These are phyloP conservation scores for Cyprinella venusta DNA, from an alignment of 2,797 vertebrate genomes.

Conservation along the genomic window DNA sequence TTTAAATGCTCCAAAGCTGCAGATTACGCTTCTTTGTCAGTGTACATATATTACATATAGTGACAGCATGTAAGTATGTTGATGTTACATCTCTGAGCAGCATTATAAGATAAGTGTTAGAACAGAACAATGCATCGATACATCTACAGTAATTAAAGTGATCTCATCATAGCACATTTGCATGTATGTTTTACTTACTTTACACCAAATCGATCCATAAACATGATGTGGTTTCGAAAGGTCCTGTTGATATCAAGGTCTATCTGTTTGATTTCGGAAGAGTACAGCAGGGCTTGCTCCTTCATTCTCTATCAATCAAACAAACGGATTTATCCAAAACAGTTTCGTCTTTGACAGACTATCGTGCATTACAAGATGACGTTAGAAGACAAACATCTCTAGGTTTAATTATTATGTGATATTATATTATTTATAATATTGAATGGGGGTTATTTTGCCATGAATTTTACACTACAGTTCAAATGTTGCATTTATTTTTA, in stretches of 20 bases:
- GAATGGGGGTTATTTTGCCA: neutral
- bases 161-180: neutral
- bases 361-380: neutral
- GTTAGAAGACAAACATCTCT: neutral
- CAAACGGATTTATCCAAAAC: neutral
- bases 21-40: neutral
- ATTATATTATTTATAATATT: neutral
- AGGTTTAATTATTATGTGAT: neutral
- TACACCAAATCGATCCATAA: conserved; percentile 92
- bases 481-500: neutral
- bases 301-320: conserved; percentile 86
- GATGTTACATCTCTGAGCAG: neutral
- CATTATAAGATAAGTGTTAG: neutral
- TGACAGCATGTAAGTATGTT: neutral
- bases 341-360: neutral
- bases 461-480: neutral
- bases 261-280: conserved; percentile 92
- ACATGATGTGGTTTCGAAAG: conserved; percentile 96
- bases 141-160: too few species aligned
- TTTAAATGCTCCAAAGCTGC: neutral
- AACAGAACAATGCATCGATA: neutral
- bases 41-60: neutral
- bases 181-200: conserved; percentile 79
- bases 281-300: conserved; percentile 84
- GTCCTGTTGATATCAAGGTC: conserved; percentile 93